A percentile compares a stretch with the other conserved stretches of the same genome.
Evolutionary conservation across 1,140 invertebrate species (phyloP).

Genomic region (Drosophila funebris): DNA sequence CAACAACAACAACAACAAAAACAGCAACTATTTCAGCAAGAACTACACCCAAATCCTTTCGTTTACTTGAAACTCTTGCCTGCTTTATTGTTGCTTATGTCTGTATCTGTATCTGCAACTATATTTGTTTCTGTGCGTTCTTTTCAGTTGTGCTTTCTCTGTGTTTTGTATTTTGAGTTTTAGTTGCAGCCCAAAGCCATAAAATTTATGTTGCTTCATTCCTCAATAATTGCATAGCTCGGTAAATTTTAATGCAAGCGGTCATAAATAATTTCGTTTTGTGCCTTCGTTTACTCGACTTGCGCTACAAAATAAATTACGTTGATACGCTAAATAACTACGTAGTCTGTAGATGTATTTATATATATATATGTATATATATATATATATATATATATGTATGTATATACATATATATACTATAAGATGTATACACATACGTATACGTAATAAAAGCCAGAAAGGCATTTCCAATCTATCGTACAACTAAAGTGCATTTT

Average conservation of each 20-base stretch:
- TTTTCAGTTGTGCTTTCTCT: conserved; percentile 7
- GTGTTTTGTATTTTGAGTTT: conserved; percentile 38
- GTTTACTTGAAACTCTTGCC: conserved; percentile 29
- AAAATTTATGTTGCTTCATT: conserved; percentile 82
- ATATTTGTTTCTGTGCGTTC: neutral
- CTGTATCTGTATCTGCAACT: neutral
- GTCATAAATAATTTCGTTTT: conserved; percentile 81
- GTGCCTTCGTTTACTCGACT: conserved; percentile 52
- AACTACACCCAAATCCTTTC: conserved; percentile 38
- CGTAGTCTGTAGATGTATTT: conserved; percentile 38
- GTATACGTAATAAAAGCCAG: conserved; percentile 48
- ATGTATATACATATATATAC: conserved; percentile 15
- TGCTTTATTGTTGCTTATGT: conserved; percentile 1
- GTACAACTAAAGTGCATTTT: conserved; percentile 76
- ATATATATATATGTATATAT: neutral
- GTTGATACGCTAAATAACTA: conserved; percentile 70
- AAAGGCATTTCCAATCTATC: conserved; percentile 54
- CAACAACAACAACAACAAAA: neutral
- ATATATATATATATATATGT: neutral
- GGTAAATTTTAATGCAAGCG: conserved; percentile 82
- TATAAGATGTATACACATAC: conserved; percentile 1
- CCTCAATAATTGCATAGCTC: conserved; percentile 82
- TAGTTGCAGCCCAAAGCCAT: conserved; percentile 55
- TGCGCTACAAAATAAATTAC: conserved; percentile 72
- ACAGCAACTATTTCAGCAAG: conserved; percentile 3